A percentile compares a stretch with the other conserved stretches of the same genome.
phyloP scores from a whole-genome alignment of 35 echinoderm and acorn worm species.

The Acanthaster planci region DNA sequence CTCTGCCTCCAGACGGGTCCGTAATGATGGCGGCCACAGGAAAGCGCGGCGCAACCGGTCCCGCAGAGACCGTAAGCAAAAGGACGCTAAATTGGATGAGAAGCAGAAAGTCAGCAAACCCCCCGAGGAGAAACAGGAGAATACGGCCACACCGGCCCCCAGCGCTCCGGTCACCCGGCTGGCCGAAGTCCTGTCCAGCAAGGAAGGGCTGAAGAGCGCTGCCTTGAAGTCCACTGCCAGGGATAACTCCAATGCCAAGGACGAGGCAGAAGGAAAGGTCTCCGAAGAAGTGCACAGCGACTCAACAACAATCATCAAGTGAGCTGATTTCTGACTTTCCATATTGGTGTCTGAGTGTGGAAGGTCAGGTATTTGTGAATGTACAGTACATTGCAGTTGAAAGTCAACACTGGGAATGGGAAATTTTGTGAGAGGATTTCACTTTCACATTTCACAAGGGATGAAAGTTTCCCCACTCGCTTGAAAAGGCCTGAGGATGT shows the following conservation, averaged over 20 bases:
- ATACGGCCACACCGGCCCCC: neutral
- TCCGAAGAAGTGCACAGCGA: neutral
- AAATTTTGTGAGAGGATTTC: no score
- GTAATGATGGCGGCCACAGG: conserved; percentile 1
- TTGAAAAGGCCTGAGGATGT: no score
- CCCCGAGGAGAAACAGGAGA: neutral
- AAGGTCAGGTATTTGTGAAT: no score
- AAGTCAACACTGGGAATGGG: no score
- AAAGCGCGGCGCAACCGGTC: conserved; percentile 4
- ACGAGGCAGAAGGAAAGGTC: neutral
- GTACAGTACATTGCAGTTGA: no score
- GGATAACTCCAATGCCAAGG: neutral
- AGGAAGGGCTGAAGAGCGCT: conserved; percentile 18
- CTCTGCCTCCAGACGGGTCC: neutral
- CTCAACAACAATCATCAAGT: no score
- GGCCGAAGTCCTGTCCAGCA: conserved; percentile 3
- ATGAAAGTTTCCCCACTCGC: no score
- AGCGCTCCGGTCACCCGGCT: neutral
- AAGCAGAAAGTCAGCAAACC: neutral
- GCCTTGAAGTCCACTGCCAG: neutral
- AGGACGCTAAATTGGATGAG: neutral
- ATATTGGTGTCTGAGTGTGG: no score
- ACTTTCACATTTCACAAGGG: no score
- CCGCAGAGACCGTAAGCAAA: neutral
- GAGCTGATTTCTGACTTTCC: no score